These are phyloP conservation scores for Cossypha polioptera DNA, from an alignment of 2,797 vertebrate species.

Conservation along the genomic window DNA sequence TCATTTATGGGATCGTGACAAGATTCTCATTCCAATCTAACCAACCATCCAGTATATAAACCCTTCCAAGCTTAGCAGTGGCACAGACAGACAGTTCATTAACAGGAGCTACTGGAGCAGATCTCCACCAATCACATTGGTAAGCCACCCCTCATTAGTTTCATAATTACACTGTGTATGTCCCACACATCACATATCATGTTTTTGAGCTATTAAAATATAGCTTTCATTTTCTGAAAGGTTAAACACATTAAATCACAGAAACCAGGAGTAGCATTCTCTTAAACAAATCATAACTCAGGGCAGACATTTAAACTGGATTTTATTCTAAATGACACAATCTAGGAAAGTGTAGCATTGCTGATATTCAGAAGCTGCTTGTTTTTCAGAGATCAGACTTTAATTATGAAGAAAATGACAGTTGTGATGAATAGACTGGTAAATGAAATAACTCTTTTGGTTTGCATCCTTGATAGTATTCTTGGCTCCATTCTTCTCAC, in stretches of 20 bases:
- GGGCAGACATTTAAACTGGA: background rate
- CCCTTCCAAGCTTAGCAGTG: background rate
- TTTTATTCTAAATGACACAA: conserved; percentile 24
- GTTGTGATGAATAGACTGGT: background rate
- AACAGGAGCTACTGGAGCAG: conserved; percentile 29
- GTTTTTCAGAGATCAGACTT: conserved; percentile 30
- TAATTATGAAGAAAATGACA: conserved; percentile 52
- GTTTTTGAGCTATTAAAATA: conserved; percentile 62
- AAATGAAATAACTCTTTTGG: conserved; percentile 20
- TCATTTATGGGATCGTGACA: conserved; percentile 7
- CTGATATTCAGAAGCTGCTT: conserved; percentile 39
- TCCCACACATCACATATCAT: conserved; percentile 49
- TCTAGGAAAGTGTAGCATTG: conserved; percentile 4
- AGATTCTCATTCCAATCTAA: conserved; percentile 26
- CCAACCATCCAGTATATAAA: conserved; percentile 47
- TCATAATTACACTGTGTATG: conserved; percentile 63
- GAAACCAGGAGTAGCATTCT: conserved; percentile 34
- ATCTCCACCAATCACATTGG: conserved; percentile 53
- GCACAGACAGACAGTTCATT: conserved; percentile 45
- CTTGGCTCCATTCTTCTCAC: background rate
- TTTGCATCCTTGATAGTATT: background rate
- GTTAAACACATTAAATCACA: conserved; percentile 59
- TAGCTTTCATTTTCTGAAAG: conserved; percentile 67
- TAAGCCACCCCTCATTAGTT: conserved; percentile 65
- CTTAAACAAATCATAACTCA: conserved; percentile 51